Conservation (phyloP, 2,888 invertebrate genomes). For the Tetragnatha montana region DNA sequence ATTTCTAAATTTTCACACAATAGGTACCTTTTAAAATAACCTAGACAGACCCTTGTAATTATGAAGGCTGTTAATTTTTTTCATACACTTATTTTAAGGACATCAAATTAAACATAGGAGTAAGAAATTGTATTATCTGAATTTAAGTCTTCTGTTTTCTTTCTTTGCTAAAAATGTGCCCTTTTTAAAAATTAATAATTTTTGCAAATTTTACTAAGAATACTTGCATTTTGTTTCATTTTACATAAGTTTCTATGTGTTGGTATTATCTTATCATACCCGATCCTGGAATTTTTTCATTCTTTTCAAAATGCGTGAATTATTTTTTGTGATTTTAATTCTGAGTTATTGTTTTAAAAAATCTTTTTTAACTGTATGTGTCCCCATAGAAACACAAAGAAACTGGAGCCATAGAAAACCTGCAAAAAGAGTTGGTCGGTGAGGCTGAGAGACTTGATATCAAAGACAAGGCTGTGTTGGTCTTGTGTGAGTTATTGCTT, state of each 20-base stretch:
- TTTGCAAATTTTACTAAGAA: background rate
- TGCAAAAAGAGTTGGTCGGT: conserved; percentile 82
- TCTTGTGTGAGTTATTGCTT: conserved; percentile 91
- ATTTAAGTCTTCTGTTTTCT: too few species aligned
- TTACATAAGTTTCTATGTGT: too few species aligned
- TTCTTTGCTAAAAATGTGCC: too few species aligned
- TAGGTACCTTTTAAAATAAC: too few species aligned
- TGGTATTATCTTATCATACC: background rate
- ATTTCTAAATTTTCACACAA: too few species aligned
- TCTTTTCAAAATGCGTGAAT: background rate
- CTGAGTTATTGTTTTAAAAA: conserved; percentile 4
- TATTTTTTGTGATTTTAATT: background rate
- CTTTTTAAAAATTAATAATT: too few species aligned
- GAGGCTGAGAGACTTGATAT: conserved; percentile 95
- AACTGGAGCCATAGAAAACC: conserved; percentile 80
- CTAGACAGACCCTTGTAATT: too few species aligned
- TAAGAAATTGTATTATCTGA: too few species aligned
- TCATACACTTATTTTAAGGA: too few species aligned
- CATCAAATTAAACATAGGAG: too few species aligned
- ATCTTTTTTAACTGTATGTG: background rate
- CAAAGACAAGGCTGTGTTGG: conserved; percentile 93
- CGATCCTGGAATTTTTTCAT: background rate
- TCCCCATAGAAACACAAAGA: conserved; percentile 76
- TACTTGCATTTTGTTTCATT: background rate
- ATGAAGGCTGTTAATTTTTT: too few species aligned